A percentile compares a stretch with the other conserved stretches of the same genome.
phyloP scores from a whole-genome alignment of 2,888 invertebrate genomes.

The Ophioninae sp. region DNA sequence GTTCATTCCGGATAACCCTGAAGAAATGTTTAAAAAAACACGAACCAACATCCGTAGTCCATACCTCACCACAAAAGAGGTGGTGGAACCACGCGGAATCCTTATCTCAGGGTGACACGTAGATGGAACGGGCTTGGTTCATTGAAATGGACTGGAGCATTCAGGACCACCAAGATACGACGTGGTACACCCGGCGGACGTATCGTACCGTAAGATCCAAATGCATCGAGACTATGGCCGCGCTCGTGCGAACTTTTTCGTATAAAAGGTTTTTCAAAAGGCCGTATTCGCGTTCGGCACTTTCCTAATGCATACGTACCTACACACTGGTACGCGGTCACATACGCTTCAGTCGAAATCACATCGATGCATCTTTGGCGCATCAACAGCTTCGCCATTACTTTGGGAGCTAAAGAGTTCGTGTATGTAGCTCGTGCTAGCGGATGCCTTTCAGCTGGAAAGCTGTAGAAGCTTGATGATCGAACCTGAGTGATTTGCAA shows the following conservation, averaged over 20 bases:
- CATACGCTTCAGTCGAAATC: constrained; percentile 17
- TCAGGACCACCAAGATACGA: constrained; percentile 43
- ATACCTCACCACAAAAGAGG: constrained; percentile 29
- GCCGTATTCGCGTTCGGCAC: constrained; percentile 38
- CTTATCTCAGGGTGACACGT: constrained; percentile 17
- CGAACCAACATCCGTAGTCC: not conserved
- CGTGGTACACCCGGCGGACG: constrained; percentile 43
- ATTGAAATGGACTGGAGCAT: constrained; percentile 57
- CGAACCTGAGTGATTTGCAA: constrained; percentile 52
- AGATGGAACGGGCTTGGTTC: constrained; percentile 37
- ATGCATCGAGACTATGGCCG: constrained; percentile 72
- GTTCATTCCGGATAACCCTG: not conserved
- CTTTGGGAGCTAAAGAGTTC: constrained; percentile 25
- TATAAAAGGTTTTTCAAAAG: constrained; percentile 66
- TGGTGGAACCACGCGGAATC: not conserved
- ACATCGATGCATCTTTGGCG: constrained; percentile 32
- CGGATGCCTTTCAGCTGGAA: constrained; percentile 35
- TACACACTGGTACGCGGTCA: constrained; percentile 21
- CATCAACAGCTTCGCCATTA: constrained; percentile 24
- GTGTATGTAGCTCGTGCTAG: constrained; percentile 32
- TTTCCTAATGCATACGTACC: constrained; percentile 9
- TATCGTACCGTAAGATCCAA: constrained; percentile 67
- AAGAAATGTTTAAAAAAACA: not conserved
- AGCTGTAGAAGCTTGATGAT: constrained; percentile 54
- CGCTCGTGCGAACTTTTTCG: constrained; percentile 71